These are phyloP conservation scores for Callyntrura sp. DNA, from an alignment of 2,888 invertebrate genomes.

Conservation along the genomic window DNA sequence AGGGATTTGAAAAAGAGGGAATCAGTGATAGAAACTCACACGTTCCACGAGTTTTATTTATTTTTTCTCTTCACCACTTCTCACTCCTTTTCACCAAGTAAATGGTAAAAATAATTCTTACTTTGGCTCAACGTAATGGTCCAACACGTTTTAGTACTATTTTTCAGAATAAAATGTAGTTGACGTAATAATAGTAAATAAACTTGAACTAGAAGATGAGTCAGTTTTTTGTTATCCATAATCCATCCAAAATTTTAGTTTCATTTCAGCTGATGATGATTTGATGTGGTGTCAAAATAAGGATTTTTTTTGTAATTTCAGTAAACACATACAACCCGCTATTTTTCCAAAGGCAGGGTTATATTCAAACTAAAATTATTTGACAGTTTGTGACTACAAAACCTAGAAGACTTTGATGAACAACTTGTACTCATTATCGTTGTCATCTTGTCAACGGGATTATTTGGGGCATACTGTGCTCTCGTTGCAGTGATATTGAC, in stretches of 20 bases:
- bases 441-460: conserved; percentile 64
- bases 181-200: neutral
- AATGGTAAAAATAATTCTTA: conserved; percentile 1
- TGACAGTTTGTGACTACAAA: neutral
- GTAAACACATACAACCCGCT: no score
- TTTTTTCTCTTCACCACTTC: conserved; percentile 34
- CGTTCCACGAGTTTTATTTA: conserved; percentile 35
- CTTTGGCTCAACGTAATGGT: neutral
- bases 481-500: neutral
- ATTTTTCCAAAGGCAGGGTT: no score
- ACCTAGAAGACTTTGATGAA: neutral
- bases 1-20: conserved; percentile 73
- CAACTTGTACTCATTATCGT: neutral
- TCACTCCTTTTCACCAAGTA: conserved; percentile 40
- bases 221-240: conserved; percentile 83
- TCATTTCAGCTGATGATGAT: conserved; percentile 79
- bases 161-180: conserved; percentile 12
- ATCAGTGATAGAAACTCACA: conserved; percentile 74
- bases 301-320: neutral
- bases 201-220: conserved; percentile 56
- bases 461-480: conserved; percentile 66
- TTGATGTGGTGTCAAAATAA: neutral
- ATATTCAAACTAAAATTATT: neutral
- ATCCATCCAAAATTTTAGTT: conserved; percentile 83
- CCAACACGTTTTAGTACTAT: neutral